Base-by-base conservation (phyloP, 2,113 vertebrate species). In the Mellivora capensis region DNA sequence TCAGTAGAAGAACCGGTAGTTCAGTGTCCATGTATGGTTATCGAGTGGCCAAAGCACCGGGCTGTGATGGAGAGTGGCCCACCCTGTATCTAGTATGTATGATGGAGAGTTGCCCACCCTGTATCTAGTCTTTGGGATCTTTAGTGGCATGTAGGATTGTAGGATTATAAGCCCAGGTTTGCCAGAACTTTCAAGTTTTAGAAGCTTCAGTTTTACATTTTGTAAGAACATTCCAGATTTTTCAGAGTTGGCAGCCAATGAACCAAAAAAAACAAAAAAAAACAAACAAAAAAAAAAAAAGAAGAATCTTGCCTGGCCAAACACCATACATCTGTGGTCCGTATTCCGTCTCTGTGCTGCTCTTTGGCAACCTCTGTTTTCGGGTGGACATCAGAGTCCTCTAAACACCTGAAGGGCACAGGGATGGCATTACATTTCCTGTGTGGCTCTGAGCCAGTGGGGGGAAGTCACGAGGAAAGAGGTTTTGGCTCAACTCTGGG, bases 401-500 rank as follows among this genome's bases (percentile, higher is more conserved):
- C 69, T 42, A 74, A 82, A 42, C 37, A 89, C 37, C 44, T 71
- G 62, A 61, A 72, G n/a, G 72, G 44, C 37, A 29, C 1, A 3
- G 90, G 44, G 44, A 7, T 1, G 0, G 13, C 6, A 9, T 67
- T 20, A 0, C 25, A 49, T 4, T 95, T 89, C 76, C 62, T 0
- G 3, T 1, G 37, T 64, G 91, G 72, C 93, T 95, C 61, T 4
- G 23, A 91, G 79, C 91, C 82, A 37, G 91, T 0, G 3, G 25
- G 61, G 42, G 44, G 69, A 47, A 98, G 94, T 96, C 92, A 92
- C 23, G 1, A 86, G 92, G 87, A 94, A 90, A 90, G 34, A 67
- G 92, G 54, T 92, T 94, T 97, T 71, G 95, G 90, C 84, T 97
- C 72, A n/a, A 5, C 44, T 18, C 64, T 59, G 31, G 69, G 95